Conservation (phyloP, 2,113 vertebrate genomes). For the Pleuronectes platessa region DNA sequence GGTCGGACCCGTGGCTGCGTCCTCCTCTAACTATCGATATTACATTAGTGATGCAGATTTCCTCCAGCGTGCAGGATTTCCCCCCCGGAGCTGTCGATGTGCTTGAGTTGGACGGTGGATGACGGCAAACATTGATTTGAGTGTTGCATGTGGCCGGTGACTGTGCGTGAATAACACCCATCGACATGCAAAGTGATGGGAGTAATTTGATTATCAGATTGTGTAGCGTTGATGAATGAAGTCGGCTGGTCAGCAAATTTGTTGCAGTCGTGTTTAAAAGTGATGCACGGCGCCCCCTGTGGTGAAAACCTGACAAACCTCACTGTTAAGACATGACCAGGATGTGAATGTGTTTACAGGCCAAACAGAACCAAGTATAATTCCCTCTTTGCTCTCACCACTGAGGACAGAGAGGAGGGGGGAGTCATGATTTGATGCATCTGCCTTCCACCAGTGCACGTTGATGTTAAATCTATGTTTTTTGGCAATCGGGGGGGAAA, state of each 20-base stretch:
- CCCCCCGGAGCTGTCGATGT: conserved; percentile 9
- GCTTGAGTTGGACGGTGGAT: conserved; percentile 14
- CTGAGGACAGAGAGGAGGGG: too few species aligned
- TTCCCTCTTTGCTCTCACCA: too few species aligned
- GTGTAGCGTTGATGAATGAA: background rate
- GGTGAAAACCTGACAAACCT: conserved; percentile 25
- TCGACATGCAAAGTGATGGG: background rate
- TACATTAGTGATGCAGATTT: conserved; percentile 41
- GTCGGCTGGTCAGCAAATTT: background rate
- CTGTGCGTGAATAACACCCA: conserved; percentile 11
- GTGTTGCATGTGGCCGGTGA: background rate
- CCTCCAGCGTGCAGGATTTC: conserved; percentile 19
- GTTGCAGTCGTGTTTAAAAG: background rate
- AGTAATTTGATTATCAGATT: background rate
- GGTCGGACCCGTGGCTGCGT: conserved; percentile 14
- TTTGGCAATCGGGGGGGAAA: conserved; percentile 40
- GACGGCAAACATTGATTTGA: conserved; percentile 26
- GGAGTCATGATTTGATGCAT: background rate
- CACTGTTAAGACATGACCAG: background rate
- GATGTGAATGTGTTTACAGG: too few species aligned
- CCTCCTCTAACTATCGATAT: conserved; percentile 11
- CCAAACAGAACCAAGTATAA: too few species aligned
- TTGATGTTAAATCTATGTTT: conserved; percentile 51
- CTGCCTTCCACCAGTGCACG: conserved; percentile 13
- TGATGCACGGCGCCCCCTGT: conserved; percentile 32